Percentiles rank a stretch among this genome's conserved stretches.
These are phyloP conservation scores for Epinephelus malabaricus DNA, from an alignment of 2,797 vertebrate species.

Conservation along the genomic window DNA sequence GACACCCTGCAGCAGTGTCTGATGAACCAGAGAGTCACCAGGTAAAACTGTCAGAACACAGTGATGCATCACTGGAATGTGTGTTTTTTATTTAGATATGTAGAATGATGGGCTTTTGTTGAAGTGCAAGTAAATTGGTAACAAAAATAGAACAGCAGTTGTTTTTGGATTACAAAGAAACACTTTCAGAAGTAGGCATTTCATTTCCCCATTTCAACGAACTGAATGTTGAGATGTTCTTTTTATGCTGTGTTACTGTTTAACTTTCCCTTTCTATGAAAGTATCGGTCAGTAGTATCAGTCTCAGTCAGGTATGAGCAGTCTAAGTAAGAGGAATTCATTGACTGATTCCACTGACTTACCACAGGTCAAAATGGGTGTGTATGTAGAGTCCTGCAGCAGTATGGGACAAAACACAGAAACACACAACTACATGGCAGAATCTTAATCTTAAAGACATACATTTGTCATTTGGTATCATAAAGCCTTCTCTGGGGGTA, in stretches of 20 bases:
- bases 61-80: background rate
- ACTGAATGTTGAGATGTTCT: background rate
- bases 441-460: background rate
- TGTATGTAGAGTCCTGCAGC: background rate
- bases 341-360: background rate
- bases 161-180: background rate
- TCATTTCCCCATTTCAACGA: constrained; percentile 7
- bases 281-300: background rate
- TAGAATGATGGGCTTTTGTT: background rate
- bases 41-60: constrained; percentile 79
- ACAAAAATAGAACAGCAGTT: background rate
- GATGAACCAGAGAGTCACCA: constrained; percentile 94
- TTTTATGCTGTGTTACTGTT: background rate
- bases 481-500: background rate
- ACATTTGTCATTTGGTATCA: background rate
- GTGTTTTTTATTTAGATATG: background rate
- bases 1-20: constrained; percentile 97
- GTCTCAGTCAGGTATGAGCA: background rate
- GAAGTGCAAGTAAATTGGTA: background rate
- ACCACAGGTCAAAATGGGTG: background rate
- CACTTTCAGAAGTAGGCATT: background rate
- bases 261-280: background rate
- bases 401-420: background rate
- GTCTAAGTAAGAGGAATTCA: background rate
- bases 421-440: background rate